phyloP scores from a whole-genome alignment of 2,797 vertebrate species.

The Lates japonicus region DNA sequence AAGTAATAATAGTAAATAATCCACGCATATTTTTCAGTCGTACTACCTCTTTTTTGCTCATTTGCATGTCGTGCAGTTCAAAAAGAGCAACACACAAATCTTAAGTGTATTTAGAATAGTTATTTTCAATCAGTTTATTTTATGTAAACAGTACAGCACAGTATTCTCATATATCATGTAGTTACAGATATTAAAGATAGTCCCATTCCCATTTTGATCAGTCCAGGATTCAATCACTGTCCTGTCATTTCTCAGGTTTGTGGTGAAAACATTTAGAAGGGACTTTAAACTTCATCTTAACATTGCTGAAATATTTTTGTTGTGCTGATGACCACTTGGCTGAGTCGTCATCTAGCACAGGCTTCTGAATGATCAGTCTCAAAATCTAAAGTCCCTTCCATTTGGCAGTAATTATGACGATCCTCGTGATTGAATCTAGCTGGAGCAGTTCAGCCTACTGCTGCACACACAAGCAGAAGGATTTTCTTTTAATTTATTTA shows the following conservation, averaged over 20 bases:
- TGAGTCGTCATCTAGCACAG: conserved; percentile 60
- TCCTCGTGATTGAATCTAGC: conserved; percentile 22
- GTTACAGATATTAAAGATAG: conserved; percentile 26
- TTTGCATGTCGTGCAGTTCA: neutral
- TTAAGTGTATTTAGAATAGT: neutral
- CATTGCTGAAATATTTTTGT: conserved; percentile 6
- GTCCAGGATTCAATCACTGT: conserved; percentile 23
- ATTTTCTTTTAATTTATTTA: neutral
- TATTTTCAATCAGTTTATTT: conserved; percentile 54
- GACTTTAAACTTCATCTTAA: conserved; percentile 33
- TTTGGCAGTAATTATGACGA: neutral
- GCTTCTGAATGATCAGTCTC: conserved; percentile 17
- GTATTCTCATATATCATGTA: conserved; percentile 14
- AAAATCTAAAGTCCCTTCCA: conserved; percentile 22
- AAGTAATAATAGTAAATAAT: neutral
- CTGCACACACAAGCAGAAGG: conserved; percentile 4
- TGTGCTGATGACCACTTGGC: conserved; percentile 66
- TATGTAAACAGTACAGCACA: conserved; percentile 43
- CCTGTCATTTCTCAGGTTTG: conserved; percentile 2
- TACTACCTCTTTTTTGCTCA: neutral
- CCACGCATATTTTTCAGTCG: neutral
- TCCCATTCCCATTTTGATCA: conserved; percentile 30
- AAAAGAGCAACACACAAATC: neutral
- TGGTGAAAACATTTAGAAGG: conserved; percentile 14
- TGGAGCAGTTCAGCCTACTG: conserved; percentile 8